Evolutionary conservation across 2,888 invertebrate genomes (phyloP), one percentile per base, ranked within the genome.

Genomic region (Andrena fulva): DNA sequence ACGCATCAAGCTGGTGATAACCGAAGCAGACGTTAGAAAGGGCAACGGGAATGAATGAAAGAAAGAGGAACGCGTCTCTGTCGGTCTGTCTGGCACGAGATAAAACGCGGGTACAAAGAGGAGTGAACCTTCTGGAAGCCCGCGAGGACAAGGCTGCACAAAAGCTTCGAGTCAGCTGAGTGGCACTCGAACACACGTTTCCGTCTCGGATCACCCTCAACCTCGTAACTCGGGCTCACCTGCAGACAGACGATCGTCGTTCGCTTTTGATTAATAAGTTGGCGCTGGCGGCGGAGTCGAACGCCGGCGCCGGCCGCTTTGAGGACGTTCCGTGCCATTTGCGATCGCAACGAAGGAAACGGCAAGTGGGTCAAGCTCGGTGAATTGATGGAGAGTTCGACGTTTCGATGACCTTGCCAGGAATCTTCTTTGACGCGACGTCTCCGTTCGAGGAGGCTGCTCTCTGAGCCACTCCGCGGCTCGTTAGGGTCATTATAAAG

Each of bases 71-170:
- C 16, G 35, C 29, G 63, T 70, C 70, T 70, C 69, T 27, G 77
- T 29, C 33, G 63, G 77, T 79, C 63, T 29, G 50, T 48, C 67
- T 24, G 35, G 64, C 29, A 66, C 67, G 35, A 76, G 75, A 82
- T 86, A 79, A 84, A 84, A 66, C 66, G 66, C 62, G 70, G 70
- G 69, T 66, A 73, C 72, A 84, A 84, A 85, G 84, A 84, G 85
- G 82, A 81, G 85, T 85, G 84, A 78, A 75, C 74, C 80, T 67
- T 85, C 63, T 68, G 71, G 72, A 77, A 72, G 50, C 72, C 68
- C 63, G 64, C 73, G 79, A 75, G 73, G 64, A 85, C 73, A 78
- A 72, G 69, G 75, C 66, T 64, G 76, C 63, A 87, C 83, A 85
- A 87, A 87, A 67, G 72, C 75, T 52, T 33, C 63, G 77, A 80